A percentile compares a stretch with the other conserved stretches of the same genome.
Evolutionary conservation across 2,888 invertebrate species (phyloP).

Genomic region (Ichneumon xanthorius): DNA sequence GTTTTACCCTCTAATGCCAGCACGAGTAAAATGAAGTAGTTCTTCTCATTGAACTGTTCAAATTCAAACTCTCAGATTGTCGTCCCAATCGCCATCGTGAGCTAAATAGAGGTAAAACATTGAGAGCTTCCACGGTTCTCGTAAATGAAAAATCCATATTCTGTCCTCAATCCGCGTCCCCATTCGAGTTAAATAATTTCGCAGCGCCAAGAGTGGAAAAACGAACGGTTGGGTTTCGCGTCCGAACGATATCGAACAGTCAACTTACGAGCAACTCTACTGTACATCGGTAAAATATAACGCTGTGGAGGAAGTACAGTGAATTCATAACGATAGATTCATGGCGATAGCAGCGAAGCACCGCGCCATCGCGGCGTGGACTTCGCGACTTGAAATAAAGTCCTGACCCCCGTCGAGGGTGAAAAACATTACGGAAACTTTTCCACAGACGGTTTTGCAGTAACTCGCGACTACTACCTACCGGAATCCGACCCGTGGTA

Average conservation of each 20-base stretch:
- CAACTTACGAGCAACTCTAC: not conserved
- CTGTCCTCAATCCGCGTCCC: no score
- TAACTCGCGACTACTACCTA: slow-evolving; percentile 6
- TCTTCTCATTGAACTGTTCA: no score
- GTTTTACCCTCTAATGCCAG: no score
- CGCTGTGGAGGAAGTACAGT: not conserved
- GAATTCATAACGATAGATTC: slow-evolving; percentile 41
- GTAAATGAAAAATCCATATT: no score
- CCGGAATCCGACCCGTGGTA: slow-evolving; percentile 13
- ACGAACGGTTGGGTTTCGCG: no score
- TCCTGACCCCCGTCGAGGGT: slow-evolving; percentile 45
- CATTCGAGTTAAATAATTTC: no score
- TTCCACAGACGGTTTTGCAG: slow-evolving; percentile 39
- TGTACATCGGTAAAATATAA: not conserved
- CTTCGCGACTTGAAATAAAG: slow-evolving; percentile 56
- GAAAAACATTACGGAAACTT: slow-evolving; percentile 66
- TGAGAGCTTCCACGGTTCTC: no score
- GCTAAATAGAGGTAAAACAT: no score
- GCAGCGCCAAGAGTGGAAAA: no score
- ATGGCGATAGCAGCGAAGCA: slow-evolving; percentile 25
- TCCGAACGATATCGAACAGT: not conserved
- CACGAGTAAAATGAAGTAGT: no score
- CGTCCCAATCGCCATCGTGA: no score
- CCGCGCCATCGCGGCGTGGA: slow-evolving; percentile 33
- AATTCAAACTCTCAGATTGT: no score